Evolutionary conservation across 1,140 invertebrate genomes (phyloP), one percentile per base, ranked within the genome.

Genomic region (Copidosoma floridanum): DNA sequence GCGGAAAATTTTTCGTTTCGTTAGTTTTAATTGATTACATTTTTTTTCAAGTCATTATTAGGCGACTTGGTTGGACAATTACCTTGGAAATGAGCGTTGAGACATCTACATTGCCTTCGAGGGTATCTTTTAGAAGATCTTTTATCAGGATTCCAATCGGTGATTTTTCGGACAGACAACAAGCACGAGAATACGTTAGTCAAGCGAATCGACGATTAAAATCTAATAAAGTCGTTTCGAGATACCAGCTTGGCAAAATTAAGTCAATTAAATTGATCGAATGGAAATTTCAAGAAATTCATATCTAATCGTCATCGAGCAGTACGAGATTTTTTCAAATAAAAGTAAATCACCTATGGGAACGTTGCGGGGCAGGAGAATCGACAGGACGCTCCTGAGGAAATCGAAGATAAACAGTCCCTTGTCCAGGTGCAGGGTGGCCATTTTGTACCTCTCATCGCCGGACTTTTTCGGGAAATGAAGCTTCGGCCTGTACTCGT

Each of bases 341-440:
- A 8, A 21, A 52, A 37, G 37, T 37, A 21, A 50, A 52, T 81
- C 75, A 85, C 84, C 82, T 29, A 79, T 64, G 40, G 83, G 82
- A 65, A 85, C 71, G 61, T 84, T 82, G 56, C 82, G 75, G 26
- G 84, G 83, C 67, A 83, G 83, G 63, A 85, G 74, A 64, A 81
- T 68, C n/a, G 76, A 79, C 56, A 85, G 69, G 66, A 85, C 82
- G 52, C 67, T 65, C 65, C 82, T 74, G 38, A 85, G 71, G 66
- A 83, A 84, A 56, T 82, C 80, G 65, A 84, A 84, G 50, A 80
- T 60, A 66, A 83, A 82, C 61, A 78, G 66, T 54, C 82, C 81
- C 32, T 81, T 77, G 44, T 82, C 77, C 43, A 84, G 72, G 63
- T 82, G 78, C 63, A 84, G 70, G 56, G 74, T 78, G 35, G 77